These are phyloP conservation scores for Mesocentrotus franciscanus DNA, from an alignment of 53 echinoderm and acorn worm species.

Conservation along the genomic window DNA sequence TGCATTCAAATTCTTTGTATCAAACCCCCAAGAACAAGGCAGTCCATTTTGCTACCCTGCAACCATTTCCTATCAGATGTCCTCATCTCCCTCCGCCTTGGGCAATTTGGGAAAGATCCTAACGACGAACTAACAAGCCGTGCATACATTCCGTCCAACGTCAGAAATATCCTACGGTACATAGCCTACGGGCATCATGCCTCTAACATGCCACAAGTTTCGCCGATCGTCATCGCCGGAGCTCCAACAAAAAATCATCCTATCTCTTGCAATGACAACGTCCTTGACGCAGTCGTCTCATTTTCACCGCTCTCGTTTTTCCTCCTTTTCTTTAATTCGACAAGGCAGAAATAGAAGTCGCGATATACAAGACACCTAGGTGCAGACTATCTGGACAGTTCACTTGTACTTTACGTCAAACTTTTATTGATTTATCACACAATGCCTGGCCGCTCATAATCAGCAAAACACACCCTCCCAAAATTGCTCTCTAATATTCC, in stretches of 20 bases:
- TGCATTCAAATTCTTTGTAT: background rate
- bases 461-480: slow-evolving; percentile 55
- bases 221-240: slow-evolving; percentile 20
- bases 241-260: slow-evolving; percentile 22
- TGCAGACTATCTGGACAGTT: slow-evolving; percentile 36
- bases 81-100: background rate
- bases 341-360: background rate
- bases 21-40: background rate
- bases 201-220: slow-evolving; percentile 51
- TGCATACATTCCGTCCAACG: slow-evolving; percentile 16
- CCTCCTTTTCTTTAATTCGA: slow-evolving; percentile 2
- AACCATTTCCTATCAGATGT: background rate
- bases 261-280: slow-evolving; percentile 13
- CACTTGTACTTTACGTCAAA: slow-evolving; percentile 49
- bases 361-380: slow-evolving; percentile 16
- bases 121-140: slow-evolving; percentile 48
- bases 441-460: slow-evolving; percentile 29
- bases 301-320: slow-evolving; percentile 44
- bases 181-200: slow-evolving; percentile 25
- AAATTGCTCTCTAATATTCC: slow-evolving; percentile 36
- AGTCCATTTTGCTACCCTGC: background rate
- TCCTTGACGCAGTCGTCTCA: slow-evolving; percentile 37
- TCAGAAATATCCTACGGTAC: slow-evolving; percentile 41
- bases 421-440: slow-evolving; percentile 63
- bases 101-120: slow-evolving; percentile 23